Base-by-base conservation (phyloP, 2,888 invertebrate genomes). In the Diloba caeruleocephala region DNA sequence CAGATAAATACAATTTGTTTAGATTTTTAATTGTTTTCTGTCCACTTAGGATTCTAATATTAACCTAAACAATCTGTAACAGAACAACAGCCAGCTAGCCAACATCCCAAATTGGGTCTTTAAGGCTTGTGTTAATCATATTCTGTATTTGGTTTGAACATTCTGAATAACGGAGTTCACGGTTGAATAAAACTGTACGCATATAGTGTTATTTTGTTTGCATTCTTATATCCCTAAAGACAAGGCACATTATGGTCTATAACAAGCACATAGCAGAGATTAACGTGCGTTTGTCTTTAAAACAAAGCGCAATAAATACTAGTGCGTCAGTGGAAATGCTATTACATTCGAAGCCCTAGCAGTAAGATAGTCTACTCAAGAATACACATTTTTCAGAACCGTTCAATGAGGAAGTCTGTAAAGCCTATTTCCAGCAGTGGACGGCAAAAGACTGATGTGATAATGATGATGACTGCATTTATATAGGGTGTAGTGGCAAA, bases 141-240 rank as follows among this genome's bases (percentile, higher is more conserved):
- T 37, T 44, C 19, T 12, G 28, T 45, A 42, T 54, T 45, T 26
- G 45, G 56, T 43, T 29, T 31, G 29, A 28, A 25, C 38, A 49
- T 44, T 58, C 37, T 36, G 38, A 33, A 46, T 58, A 65, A 19
- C 60, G 43, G 26, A 29, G 28, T 19, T 34, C 41, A 66, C 33
- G 38, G 45, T 51, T 59, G 32, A 65, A 41, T 46, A 26, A 39
- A 34, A 36, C 10, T 34, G 29, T 64, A 21, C 12, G 9, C 12
- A 39, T 42, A 14, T 38, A 12, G 41, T 43, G 52, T 59, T 66
- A 46, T 43, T 32, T 25, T 7, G 10, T 46, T 34, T 21, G 37
- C 12, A 37, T n/a, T n/a, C 6, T 19, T 26, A 21, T 33, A 34
- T 32, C 15, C 12, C 38, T 46, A 14, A 41, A 60, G 28, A 21